Evolutionary conservation across 2,113 vertebrate species (phyloP).

Genomic region (Microcebus murinus): DNA sequence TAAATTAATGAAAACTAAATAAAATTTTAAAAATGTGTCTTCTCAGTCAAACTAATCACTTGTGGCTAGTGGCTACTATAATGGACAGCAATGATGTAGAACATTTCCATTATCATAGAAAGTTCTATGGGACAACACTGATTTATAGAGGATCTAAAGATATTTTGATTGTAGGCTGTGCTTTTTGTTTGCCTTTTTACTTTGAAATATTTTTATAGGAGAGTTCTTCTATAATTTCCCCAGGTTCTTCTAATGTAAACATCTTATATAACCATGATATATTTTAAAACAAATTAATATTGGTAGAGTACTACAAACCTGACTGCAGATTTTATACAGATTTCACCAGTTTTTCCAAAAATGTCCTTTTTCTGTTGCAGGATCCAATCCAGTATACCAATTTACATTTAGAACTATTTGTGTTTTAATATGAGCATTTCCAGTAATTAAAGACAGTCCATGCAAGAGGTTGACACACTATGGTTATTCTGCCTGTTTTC

Average conservation of each 20-base stretch:
- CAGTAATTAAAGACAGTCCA: background rate
- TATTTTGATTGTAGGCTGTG: background rate
- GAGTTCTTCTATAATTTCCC: background rate
- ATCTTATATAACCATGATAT: background rate
- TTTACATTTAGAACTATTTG: conserved; percentile 4
- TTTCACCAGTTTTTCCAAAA: background rate
- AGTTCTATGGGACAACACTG: background rate
- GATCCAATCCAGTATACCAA: background rate
- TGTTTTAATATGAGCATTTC: conserved; percentile 5
- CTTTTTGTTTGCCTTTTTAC: background rate
- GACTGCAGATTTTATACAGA: background rate
- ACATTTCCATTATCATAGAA: background rate
- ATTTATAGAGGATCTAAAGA: background rate
- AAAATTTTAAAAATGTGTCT: background rate
- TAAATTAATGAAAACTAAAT: conserved; percentile 3
- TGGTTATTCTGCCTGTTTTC: background rate
- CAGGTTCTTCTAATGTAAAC: background rate
- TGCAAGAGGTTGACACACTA: background rate
- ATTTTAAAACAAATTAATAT: conserved; percentile 17
- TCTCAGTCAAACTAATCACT: background rate
- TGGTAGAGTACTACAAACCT: background rate
- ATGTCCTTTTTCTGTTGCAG: conserved; percentile 12
- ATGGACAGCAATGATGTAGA: background rate
- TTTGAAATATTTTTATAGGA: conserved; percentile 26
- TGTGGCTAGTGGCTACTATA: background rate